Evolutionary conservation across 2,797 vertebrate species (phyloP).

Genomic region (Peromyscus melanophrys): DNA sequence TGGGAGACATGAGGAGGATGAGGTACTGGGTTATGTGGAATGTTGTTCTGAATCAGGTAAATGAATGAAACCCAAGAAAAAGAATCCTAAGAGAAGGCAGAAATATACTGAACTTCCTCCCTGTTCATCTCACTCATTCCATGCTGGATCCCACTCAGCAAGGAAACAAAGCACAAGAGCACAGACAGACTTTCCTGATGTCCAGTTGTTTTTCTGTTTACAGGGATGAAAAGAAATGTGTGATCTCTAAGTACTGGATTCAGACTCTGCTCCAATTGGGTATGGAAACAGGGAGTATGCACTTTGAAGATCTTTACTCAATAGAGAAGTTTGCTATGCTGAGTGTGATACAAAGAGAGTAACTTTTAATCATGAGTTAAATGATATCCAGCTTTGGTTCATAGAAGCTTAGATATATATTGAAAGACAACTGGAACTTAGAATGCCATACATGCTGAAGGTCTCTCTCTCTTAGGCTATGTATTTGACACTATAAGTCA

Average conservation of each 20-base stretch:
- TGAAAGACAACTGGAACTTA: not conserved
- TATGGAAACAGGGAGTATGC: not conserved
- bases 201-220: conserved; percentile 21
- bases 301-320: not conserved
- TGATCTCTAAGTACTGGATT: not conserved
- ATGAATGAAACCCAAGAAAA: not conserved
- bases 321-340: not conserved
- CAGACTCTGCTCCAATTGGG: not conserved
- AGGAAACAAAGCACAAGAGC: not conserved
- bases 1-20: not conserved
- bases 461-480: not conserved
- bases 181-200: not conserved
- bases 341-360: not conserved
- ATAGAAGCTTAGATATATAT: not conserved
- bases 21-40: not conserved
- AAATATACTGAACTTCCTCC: not conserved
- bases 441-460: not conserved
- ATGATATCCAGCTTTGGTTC: not conserved
- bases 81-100: not conserved
- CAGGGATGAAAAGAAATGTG: not conserved
- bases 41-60: not conserved
- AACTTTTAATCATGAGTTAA: not conserved
- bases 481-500: not conserved
- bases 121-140: not conserved
- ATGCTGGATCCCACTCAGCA: not conserved